Percentiles rank a stretch among this genome's conserved stretches.
These are phyloP conservation scores for Sphecodes monilicornis DNA, from an alignment of 2,888 invertebrate genomes.

Conservation along the genomic window DNA sequence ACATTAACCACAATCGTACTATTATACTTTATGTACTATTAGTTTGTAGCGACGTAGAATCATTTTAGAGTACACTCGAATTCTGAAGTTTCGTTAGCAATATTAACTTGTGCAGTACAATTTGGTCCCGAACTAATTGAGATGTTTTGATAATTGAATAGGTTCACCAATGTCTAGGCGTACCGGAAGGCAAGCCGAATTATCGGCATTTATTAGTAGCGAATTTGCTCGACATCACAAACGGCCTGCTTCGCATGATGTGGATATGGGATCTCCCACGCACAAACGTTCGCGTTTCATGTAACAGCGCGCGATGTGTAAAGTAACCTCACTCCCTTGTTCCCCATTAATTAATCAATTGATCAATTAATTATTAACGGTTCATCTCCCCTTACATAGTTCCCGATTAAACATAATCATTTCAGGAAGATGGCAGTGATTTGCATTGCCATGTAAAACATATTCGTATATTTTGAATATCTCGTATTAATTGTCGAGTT, in stretches of 20 bases:
- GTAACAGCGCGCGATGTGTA: conserved; percentile 85
- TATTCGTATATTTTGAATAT: conserved; percentile 62
- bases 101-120: neutral
- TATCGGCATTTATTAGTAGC: conserved; percentile 90
- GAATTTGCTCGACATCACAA: conserved; percentile 91
- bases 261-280: conserved; percentile 92
- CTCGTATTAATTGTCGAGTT: conserved; percentile 11
- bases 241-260: conserved; percentile 89
- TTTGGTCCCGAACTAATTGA: conserved; percentile 4
- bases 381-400: conserved; percentile 71
- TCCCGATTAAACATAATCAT: conserved; percentile 68
- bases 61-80: neutral
- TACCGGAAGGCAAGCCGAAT: conserved; percentile 85
- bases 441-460: conserved; percentile 60
- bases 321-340: conserved; percentile 79
- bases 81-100: neutral
- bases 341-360: conserved; percentile 74
- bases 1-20: neutral
- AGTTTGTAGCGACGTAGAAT: neutral
- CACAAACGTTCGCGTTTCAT: conserved; percentile 91
- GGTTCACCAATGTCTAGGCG: conserved; percentile 85
- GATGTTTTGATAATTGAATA: conserved; percentile 58
- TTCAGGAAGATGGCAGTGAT: conserved; percentile 58
- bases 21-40: neutral
- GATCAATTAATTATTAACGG: conserved; percentile 70